phyloP scores from a whole-genome alignment of 2,113 vertebrate species.

The Rhea pennata region DNA sequence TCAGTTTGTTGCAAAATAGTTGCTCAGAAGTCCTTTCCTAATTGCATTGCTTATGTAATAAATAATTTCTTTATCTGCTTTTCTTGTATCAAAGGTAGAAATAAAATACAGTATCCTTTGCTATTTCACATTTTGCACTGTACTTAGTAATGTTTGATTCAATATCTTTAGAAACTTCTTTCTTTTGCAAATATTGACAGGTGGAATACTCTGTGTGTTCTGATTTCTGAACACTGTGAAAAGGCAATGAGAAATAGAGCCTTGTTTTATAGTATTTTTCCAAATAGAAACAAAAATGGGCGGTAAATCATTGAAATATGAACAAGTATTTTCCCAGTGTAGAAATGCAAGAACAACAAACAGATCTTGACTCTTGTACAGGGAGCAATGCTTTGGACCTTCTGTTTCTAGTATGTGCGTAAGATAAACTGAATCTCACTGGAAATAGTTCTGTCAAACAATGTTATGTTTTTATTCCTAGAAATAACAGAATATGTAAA shows the following conservation, averaged over 20 bases:
- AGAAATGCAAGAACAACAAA: not conserved
- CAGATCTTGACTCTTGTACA: not conserved
- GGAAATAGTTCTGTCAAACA: not conserved
- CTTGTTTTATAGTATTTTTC: not conserved
- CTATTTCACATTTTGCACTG: not conserved
- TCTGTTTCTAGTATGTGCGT: not conserved
- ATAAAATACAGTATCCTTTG: not conserved
- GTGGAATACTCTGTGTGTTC: not conserved
- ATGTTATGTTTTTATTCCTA: not conserved
- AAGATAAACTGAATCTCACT: not conserved
- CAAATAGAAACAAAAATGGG: not conserved
- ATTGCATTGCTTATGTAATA: not conserved
- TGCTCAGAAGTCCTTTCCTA: not conserved
- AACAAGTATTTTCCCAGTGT: not conserved
- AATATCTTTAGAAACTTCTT: not conserved
- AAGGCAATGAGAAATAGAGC: not conserved
- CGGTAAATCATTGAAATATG: not conserved
- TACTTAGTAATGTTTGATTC: not conserved
- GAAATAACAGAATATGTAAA: not conserved
- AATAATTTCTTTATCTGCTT: not conserved
- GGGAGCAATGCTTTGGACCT: not conserved
- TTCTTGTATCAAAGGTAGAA: not conserved
- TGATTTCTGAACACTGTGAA: not conserved
- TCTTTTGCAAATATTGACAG: not conserved
- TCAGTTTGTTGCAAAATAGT: not conserved